Evolutionary conservation across 1,140 invertebrate species (phyloP), one percentile per base, ranked within the genome.

Genomic region (Propsilocerus akamusi): DNA sequence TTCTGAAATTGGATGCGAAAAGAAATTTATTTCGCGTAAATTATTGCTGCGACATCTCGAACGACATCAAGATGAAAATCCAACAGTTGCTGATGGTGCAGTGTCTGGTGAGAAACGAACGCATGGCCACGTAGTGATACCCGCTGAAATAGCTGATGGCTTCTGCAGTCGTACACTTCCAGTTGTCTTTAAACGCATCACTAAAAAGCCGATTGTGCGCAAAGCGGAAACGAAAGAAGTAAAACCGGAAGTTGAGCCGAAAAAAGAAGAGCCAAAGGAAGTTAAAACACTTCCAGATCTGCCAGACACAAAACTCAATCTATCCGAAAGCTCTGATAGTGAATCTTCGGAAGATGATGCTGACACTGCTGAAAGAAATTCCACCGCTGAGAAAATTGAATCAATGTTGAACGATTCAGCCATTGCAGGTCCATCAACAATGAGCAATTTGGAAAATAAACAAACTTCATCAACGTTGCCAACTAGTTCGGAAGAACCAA

Each of bases 1-100:
- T 59, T 66, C 61, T 12, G 76, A 83, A 58, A 71, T 72, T 53
- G 65, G 65, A 6, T 91, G 86, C 60, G 64, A 71, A 6, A 75
- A 84, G 55, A 77, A 74, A 52, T 90, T 89, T 66, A 80, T 91
- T 26, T 88, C 86, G 1, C 81, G 81, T 51, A 87, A 85, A 60
- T 59, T 89, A 2, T 58, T 87, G 5, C 55, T 66, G 5, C 86
- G 83, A 59, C 86, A 91, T 62, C 67, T 74, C 53, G 64, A 62
- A 7, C 58, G 54, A 50, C 75, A 78, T 54, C 65, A 68, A 37
- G 72, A 73, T 56, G 67, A 69, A 47, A n/a, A n/a, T n/a, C n/a
- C n/a, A n/a, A 7, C 22, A 20, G 14, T 17, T 22, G 34, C 34
- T 2, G 4, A 41, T 7, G n/a, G 22, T 2, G 14, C 11, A 41